phyloP scores from a whole-genome alignment of 2,797 vertebrate species.

The Chiloscyllium punctatum region DNA sequence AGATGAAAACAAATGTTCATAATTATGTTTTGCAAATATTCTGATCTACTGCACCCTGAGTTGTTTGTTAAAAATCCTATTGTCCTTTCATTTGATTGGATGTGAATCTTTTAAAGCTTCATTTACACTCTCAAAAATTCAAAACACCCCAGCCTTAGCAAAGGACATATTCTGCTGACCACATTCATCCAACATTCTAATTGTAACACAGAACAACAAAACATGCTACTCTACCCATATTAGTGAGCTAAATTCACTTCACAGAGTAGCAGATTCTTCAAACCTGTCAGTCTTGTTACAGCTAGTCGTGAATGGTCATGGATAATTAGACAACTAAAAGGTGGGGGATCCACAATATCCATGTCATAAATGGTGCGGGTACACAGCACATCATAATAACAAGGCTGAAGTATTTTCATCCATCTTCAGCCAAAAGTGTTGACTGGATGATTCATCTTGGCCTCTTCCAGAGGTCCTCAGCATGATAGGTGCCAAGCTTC shows the following conservation, averaged over 20 bases:
- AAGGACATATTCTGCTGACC: not conserved
- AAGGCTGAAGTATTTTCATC: too few species aligned
- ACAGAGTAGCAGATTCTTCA: not conserved
- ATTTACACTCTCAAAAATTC: not conserved
- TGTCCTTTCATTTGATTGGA: not conserved
- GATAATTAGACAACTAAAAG: too few species aligned
- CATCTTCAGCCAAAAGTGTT: too few species aligned
- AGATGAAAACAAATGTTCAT: not conserved
- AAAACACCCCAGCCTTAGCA: not conserved
- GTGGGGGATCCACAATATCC: too few species aligned
- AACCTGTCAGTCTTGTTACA: too few species aligned
- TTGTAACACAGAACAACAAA: not conserved
- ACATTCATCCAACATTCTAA: not conserved
- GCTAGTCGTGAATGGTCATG: too few species aligned
- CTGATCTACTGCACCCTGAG: not conserved
- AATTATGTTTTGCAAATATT: not conserved
- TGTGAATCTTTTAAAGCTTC: not conserved
- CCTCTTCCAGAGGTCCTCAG: too few species aligned
- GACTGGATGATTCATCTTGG: too few species aligned
- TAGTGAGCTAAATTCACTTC: not conserved
- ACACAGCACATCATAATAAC: too few species aligned
- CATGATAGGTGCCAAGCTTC: too few species aligned
- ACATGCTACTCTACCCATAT: not conserved
- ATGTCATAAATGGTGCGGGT: too few species aligned
- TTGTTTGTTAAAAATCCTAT: not conserved